Base-by-base conservation (phyloP, 2,113 vertebrate species). In the Lepus americanus region DNA sequence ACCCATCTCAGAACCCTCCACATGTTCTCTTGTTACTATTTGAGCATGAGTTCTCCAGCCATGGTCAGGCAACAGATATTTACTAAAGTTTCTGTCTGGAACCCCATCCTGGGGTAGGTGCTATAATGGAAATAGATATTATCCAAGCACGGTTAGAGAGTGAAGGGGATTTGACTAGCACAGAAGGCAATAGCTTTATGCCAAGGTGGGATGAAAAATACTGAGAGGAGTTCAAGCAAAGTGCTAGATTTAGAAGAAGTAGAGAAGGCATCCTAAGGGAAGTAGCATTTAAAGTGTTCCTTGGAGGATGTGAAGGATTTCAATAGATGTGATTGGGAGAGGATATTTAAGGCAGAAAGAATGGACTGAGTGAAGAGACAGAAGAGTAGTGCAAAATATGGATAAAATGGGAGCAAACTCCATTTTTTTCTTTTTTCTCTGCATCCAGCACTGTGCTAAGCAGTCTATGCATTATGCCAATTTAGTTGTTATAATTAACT, bases 291-390 rank as follows among this genome's bases (percentile, higher is more conserved):
- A 44, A 51, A 44, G 9, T 85, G 19, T 84, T 85, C 59, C 17
- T 79, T 89, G 33, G 79, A 89, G 19, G 5, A 2, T 59, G 7
- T 23, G 31, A 91, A 95, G 53, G n/a, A 82, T n/a, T 92, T 83
- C 19, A 86, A 29, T 92, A 82, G 6, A 0, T 87, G 27, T 89
- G 2, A 91, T 2, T 70, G n/a, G 25, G 44, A 92, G n/a, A 89
- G 17, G 11, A 59, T 10, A 78, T 85, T 94, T n/a, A 89, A 36
- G 19, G 27, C 31, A 88, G 33, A 87, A 92, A 14, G n/a, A 94
- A 61, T 90, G 61, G 20, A 33, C 1, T 78, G 44, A 69, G 22
- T 61, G 78, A 81, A 95, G 25, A 73, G 22, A 69, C 20, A 14
- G 3, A 73, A 69, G 10, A 82, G 27, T 33, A 13, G 19, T 23